Evolutionary conservation across 2,113 vertebrate genomes (phyloP), one percentile per base, ranked within the genome.

Genomic region (Recurvirostra avosetta): DNA sequence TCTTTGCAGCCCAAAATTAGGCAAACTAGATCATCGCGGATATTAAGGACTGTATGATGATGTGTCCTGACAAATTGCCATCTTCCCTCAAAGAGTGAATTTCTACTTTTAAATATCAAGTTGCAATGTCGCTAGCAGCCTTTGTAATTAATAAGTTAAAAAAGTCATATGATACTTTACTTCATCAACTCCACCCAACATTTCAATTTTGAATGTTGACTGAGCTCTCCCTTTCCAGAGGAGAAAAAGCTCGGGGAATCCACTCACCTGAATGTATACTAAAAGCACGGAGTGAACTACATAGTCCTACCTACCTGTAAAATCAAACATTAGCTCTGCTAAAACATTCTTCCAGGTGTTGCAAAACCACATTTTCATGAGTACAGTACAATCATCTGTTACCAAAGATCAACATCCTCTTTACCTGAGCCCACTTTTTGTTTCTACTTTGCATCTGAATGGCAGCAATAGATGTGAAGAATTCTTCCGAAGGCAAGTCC

Each of bases 401-500:
- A 63, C 3, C 43, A 79, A 87, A 76, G 20, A 86, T 3, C 43
- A 59, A 53, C 16, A 71, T 30, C 11, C 1, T 65, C 56, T 73
- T 93, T 93, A 99, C 99, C 99, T 99, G 99, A 36, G 98, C 96
- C 99, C 99, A 99, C 95, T 99, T 99, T 96, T 98, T 98, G 97
- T 99, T 99, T 74, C 98, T 99, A 94, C 99, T 99, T 94, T 97
- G 99, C 99, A 99, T 99, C 98, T 99, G 99, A 84, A 99, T 90
- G 3, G 98, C 88, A 58, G 98, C 97, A 61, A 99, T 99, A 96
- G 99, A 98, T 27, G 98, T 87, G 63, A 99, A 99, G 52, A 99
- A 97, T 67, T 99, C 99, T 52, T 99, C 99, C 0, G 98, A 96
- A 2, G 98, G 98, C 95, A 99, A 97, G 92, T 98, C 98, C 66